These are phyloP conservation scores for Conus betulinus DNA, from an alignment of 1,140 invertebrate species.

Conservation along the genomic window DNA sequence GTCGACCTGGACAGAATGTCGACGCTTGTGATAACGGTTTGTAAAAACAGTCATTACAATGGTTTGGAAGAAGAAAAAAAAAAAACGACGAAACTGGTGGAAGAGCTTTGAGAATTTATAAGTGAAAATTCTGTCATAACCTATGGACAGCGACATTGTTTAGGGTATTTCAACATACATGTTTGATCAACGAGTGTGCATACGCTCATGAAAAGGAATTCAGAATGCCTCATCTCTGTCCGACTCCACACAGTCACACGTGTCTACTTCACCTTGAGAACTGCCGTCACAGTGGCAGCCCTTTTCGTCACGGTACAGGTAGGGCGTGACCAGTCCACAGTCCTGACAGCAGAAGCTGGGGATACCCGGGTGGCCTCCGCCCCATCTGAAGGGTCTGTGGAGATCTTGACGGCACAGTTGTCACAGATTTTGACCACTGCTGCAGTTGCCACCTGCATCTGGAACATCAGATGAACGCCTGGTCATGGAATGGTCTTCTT, in stretches of 20 bases:
- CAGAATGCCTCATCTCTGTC: not conserved
- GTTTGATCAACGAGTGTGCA: not conserved
- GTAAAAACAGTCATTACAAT: too few relatives aligned
- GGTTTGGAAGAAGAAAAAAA: too few relatives aligned
- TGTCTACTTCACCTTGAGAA: not conserved
- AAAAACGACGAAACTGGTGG: too few relatives aligned
- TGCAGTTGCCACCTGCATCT: slow-evolving; percentile 30
- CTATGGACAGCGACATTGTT: too few relatives aligned
- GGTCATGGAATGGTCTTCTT: too few relatives aligned
- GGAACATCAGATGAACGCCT: not conserved
- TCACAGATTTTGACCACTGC: slow-evolving; percentile 27
- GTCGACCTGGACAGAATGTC: not conserved
- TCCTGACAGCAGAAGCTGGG: slow-evolving; percentile 26
- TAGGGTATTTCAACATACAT: too few relatives aligned
- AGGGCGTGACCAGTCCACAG: slow-evolving; percentile 21
- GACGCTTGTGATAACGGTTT: too few relatives aligned
- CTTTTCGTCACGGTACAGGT: not conserved
- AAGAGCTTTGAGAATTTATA: too few relatives aligned
- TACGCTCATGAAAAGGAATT: not conserved
- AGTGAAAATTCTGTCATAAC: too few relatives aligned
- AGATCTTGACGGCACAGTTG: slow-evolving; percentile 32
- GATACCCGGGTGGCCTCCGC: not conserved
- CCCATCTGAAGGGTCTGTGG: not conserved
- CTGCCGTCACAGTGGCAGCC: slow-evolving; percentile 19
- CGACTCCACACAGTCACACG: too few relatives aligned